Conservation (phyloP, 2,113 vertebrate genomes). For the Mirounga angustirostris region DNA sequence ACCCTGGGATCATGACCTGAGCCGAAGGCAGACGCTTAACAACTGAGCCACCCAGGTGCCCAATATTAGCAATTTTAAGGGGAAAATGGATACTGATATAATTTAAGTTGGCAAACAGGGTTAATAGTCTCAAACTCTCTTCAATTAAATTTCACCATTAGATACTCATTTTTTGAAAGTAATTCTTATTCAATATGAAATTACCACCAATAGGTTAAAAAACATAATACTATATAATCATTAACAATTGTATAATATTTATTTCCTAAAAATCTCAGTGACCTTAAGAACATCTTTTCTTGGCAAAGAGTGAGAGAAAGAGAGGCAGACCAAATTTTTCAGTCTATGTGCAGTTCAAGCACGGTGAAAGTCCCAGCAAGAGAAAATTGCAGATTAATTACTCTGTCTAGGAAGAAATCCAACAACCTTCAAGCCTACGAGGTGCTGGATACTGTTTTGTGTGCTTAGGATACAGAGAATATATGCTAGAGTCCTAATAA, state of each 20-base stretch:
- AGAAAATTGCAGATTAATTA: background rate
- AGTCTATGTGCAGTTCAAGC: background rate
- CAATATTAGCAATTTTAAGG: background rate
- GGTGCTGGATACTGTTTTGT: background rate
- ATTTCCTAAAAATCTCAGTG: conserved; percentile 28
- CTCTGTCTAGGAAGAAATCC: background rate
- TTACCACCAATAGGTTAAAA: background rate
- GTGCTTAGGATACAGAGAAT: background rate
- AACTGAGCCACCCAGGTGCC: too few species aligned
- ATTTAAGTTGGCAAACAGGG: background rate
- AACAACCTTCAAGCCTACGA: background rate
- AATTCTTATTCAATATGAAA: background rate
- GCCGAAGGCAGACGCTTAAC: too few species aligned
- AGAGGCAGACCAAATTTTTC: background rate
- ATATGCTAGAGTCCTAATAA: background rate
- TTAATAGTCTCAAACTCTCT: background rate
- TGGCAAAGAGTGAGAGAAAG: fast-evolving
- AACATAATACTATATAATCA: background rate
- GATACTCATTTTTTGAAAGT: background rate
- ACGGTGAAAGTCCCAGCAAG: background rate
- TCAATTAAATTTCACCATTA: background rate
- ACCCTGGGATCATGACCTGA: too few species aligned
- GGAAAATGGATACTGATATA: background rate
- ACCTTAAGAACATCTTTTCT: background rate
- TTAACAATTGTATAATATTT: background rate